Evolutionary conservation across 2,797 vertebrate species (phyloP), one percentile per base, ranked within the genome.

Genomic region (Helicolenus hilgendorfi): DNA sequence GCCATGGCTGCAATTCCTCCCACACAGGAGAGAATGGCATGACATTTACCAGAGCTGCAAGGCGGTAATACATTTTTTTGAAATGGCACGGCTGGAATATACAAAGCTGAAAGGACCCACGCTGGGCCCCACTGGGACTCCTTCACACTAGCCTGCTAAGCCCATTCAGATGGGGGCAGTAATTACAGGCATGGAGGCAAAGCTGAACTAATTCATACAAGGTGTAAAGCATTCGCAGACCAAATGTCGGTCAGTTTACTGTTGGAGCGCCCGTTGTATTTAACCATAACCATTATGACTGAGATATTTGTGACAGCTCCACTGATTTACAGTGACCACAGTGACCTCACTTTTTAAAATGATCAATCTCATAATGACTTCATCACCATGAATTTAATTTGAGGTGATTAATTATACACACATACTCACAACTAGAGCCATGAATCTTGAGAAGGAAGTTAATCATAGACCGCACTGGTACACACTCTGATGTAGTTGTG

Each of bases 1-100:
- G 4, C 85, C 89, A 80, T 83, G 84, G 73, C 91, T 91, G 88
- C 92, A 67, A 85, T 95, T 96, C 95, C 92, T 93, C 96, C 94
- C 94, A 96, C 95, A 94, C 95, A 89, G 94, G 87, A 91, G 94
- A 96, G 96, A 97, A 96, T 96, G 94, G 91, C 94, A 93, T 97
- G 97, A 97, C 97, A 97, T 97, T 97, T 97, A 97, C 88, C 92
- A 97, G 95, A 94, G 94, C 93, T 95, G 90, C 95, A 91, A 92
- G 90, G 92, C 82, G 41, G 91, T 96, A 96, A 96, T 95, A 96
- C 91, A 93, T 94, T 96, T 94, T 81, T 91, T 89, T 95, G 81
- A 96, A 96, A 96, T 95, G 94, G 96, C 95, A 96, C 86, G 63
- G 81, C 92, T 93, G 95, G 92, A 97, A 96, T 97, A 96, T 94